Conservation (phyloP, 2,113 vertebrate species). For the Melierax canorus region DNA sequence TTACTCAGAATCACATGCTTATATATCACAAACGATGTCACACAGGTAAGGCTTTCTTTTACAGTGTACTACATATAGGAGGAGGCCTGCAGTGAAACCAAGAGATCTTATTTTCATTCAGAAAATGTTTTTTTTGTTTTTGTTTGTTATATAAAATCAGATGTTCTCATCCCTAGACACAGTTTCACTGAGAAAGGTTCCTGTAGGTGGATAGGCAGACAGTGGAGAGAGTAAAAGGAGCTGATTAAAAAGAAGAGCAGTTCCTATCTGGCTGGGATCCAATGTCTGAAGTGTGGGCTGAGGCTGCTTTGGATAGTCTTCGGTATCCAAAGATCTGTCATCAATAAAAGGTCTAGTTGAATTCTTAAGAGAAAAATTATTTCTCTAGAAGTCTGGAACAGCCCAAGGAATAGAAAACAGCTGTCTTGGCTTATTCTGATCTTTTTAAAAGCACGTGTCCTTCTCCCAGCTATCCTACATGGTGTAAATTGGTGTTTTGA, state of each 20-base stretch:
- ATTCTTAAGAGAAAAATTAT: neutral
- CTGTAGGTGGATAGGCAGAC: neutral
- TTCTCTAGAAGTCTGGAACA: neutral
- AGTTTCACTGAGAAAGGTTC: neutral
- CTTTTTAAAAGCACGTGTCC: neutral
- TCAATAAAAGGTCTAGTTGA: neutral
- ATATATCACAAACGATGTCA: constrained; percentile 94
- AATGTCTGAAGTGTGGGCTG: neutral
- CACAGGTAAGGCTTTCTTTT: constrained; percentile 80
- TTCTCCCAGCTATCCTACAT: no score
- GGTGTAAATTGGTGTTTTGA: neutral
- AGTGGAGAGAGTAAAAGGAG: neutral
- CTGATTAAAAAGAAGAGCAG: neutral
- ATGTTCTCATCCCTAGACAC: fast-evolving
- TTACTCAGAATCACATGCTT: constrained; percentile 99
- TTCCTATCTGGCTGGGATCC: neutral
- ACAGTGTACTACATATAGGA: fast-evolving
- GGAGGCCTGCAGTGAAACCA: neutral
- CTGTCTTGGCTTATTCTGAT: neutral
- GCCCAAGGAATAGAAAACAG: neutral
- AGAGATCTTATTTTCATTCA: neutral
- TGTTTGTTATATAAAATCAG: neutral
- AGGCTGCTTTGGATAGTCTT: neutral
- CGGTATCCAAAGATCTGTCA: neutral
- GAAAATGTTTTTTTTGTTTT: neutral